These are phyloP conservation scores for Labia minor DNA, from an alignment of 2,888 invertebrate species.

Conservation along the genomic window DNA sequence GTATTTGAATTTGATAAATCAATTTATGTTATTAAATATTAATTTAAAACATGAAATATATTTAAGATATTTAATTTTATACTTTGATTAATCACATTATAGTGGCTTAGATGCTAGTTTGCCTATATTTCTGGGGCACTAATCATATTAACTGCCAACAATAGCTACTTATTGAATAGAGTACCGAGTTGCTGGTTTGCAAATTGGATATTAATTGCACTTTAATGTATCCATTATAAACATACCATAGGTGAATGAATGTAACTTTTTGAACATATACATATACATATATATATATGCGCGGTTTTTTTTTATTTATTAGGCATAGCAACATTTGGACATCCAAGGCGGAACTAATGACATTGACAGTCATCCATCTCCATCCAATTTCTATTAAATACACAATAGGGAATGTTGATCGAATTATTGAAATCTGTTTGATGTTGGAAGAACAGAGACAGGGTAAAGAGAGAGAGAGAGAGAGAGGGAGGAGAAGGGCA, in stretches of 20 bases:
- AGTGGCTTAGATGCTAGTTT: no score
- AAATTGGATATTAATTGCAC: neutral
- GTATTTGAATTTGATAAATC: no score
- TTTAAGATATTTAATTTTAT: no score
- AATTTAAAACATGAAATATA: no score
- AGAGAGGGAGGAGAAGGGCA: no score
- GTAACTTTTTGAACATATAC: no score
- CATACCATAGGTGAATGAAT: neutral
- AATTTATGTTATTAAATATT: no score
- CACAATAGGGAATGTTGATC: neutral
- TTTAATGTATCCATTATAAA: slow-evolving; percentile 1
- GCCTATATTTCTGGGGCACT: neutral
- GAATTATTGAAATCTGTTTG: neutral
- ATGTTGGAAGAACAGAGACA: neutral
- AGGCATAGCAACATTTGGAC: neutral
- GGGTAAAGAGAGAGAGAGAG: no score
- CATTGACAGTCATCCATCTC: slow-evolving; percentile 13
- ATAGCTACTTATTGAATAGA: neutral
- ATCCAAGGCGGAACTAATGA: slow-evolving; percentile 1
- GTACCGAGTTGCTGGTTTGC: neutral
- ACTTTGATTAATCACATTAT: no score
- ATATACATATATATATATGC: no score
- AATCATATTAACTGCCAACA: neutral
- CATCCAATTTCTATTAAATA: slow-evolving; percentile 4
- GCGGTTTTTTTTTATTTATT: neutral